Conservation (phyloP, 2,113 vertebrate species). For the Trichechus manatus region DNA sequence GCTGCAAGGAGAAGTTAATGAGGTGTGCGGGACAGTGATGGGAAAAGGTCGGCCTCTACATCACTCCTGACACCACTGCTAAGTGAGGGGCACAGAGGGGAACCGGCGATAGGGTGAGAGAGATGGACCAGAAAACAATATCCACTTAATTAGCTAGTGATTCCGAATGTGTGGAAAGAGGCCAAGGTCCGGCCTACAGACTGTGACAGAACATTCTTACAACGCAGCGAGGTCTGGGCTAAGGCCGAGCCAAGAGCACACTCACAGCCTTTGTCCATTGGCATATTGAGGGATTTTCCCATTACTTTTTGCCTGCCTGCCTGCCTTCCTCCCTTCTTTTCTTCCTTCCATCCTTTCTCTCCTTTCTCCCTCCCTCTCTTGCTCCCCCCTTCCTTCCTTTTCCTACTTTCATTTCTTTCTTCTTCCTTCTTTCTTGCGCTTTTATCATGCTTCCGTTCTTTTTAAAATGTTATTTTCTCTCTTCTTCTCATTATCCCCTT, state of each 20-base stretch:
- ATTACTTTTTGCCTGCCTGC: neutral
- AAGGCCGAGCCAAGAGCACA: constrained; percentile 72
- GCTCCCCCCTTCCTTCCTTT: too few species aligned
- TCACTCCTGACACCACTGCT: constrained; percentile 75
- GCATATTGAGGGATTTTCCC: neutral
- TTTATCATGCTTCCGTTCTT: neutral
- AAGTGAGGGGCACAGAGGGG: constrained; percentile 76
- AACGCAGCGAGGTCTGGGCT: constrained; percentile 88
- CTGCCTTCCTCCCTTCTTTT: neutral
- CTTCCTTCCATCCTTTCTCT: neutral
- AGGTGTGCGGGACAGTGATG: constrained; percentile 88
- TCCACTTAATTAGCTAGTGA: constrained; percentile 86
- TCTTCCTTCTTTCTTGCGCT: neutral
- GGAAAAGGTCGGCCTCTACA: constrained; percentile 81
- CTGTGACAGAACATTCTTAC: constrained; percentile 92
- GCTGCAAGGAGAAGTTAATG: constrained; percentile 89
- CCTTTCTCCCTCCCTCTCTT: neutral
- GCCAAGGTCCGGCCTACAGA: constrained; percentile 94
- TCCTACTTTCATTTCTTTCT: neutral
- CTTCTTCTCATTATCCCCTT: neutral
- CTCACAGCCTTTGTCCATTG: neutral
- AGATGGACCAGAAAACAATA: constrained; percentile 89
- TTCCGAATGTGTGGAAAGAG: constrained; percentile 87
- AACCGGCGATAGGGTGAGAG: constrained; percentile 81
- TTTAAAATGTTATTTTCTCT: neutral